Evolutionary conservation across 2,113 vertebrate species (phyloP).

Genomic region (Rhadina sibilatrix): DNA sequence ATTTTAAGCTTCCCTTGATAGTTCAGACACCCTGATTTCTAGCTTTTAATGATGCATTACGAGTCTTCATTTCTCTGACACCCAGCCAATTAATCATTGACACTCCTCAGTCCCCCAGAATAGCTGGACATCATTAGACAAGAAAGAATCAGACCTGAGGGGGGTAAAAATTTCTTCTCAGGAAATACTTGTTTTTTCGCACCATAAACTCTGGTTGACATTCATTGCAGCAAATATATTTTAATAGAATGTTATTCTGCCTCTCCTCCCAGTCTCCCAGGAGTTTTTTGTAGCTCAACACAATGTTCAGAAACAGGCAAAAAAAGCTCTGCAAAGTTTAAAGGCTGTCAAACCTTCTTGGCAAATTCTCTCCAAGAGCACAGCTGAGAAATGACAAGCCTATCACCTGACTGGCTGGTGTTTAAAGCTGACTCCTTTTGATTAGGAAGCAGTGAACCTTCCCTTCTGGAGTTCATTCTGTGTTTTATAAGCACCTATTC

Average conservation of each 20-base stretch:
- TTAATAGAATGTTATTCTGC: constrained; percentile 4
- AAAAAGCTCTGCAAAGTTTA: constrained; percentile 42
- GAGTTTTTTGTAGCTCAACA: constrained; percentile 11
- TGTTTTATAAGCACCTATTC: constrained; percentile 52
- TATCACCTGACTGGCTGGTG: constrained; percentile 49
- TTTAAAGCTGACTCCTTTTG: constrained; percentile 63
- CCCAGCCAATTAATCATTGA: constrained; percentile 48
- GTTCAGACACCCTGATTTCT: constrained; percentile 24
- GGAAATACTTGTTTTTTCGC: background rate
- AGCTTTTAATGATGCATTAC: constrained; percentile 51
- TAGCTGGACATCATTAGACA: constrained; percentile 27
- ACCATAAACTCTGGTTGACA: background rate
- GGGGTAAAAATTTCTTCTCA: background rate
- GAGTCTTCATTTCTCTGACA: constrained; percentile 18
- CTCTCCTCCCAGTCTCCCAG: background rate
- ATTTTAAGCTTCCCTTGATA: constrained; percentile 31
- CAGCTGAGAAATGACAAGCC: constrained; percentile 48
- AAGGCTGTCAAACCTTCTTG: constrained; percentile 41
- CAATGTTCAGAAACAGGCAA: background rate
- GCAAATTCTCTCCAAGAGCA: constrained; percentile 32
- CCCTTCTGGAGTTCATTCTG: constrained; percentile 45
- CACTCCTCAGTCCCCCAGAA: background rate
- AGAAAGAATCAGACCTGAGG: background rate
- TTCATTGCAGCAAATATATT: constrained; percentile 7
- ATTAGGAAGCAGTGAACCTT: constrained; percentile 54